Percentiles rank a stretch among this genome's conserved stretches.
phyloP scores from a whole-genome alignment of 2,888 invertebrate species.

The Rosalia funebris region DNA sequence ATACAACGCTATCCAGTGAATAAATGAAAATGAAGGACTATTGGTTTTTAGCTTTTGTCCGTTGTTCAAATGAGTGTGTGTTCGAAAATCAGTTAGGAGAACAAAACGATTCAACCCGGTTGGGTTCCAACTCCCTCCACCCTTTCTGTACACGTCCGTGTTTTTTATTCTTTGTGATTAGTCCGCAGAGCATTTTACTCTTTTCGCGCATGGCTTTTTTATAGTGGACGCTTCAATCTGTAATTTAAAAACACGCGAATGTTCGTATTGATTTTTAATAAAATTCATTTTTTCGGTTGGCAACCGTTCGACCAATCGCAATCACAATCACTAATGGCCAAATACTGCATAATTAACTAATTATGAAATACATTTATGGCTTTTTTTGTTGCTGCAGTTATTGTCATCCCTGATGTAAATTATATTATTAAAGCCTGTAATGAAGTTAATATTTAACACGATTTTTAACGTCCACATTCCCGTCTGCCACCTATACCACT shows the following conservation, averaged over 20 bases:
- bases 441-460: slow-evolving; percentile 50
- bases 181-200: slow-evolving; percentile 64
- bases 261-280: slow-evolving; percentile 66
- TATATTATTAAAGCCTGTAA: slow-evolving; percentile 52
- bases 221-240: slow-evolving; percentile 64
- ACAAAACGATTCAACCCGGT: slow-evolving; percentile 59
- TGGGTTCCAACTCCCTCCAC: slow-evolving; percentile 32
- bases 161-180: slow-evolving; percentile 66
- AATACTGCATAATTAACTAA: slow-evolving; percentile 64
- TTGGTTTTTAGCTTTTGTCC: slow-evolving; percentile 66
- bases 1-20: slow-evolving; percentile 64
- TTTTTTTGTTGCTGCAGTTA: slow-evolving; percentile 53
- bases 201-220: slow-evolving; percentile 65
- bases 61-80: slow-evolving; percentile 61
- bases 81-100: slow-evolving; percentile 65
- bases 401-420: slow-evolving; percentile 52
- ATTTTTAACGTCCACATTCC: slow-evolving; percentile 38
- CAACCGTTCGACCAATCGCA: slow-evolving; percentile 63
- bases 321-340: slow-evolving; percentile 63
- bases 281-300: slow-evolving; percentile 66
- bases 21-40: slow-evolving; percentile 66
- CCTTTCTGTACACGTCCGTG: slow-evolving; percentile 58
- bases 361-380: slow-evolving; percentile 63
- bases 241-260: slow-evolving; percentile 65
- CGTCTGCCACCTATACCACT: slow-evolving; percentile 13